Evolutionary conservation across 2,888 invertebrate species (phyloP), one percentile per base, ranked within the genome.

Genomic region (Metellina segmentata): DNA sequence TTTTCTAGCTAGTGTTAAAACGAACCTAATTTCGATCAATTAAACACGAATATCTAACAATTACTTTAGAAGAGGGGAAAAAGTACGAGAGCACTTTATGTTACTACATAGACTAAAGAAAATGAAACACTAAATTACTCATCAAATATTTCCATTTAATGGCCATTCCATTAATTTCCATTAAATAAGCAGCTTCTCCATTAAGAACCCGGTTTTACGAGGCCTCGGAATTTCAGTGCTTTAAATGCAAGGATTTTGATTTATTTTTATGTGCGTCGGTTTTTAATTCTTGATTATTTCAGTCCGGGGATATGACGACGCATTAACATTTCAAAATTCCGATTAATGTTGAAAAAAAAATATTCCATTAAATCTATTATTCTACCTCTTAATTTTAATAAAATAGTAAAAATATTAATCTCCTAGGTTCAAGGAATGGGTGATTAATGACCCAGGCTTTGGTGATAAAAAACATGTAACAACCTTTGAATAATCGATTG

Each of bases 371-470:
- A 81, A 81, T 81, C 81, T 81, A 81, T 81, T 81, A 81, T 61
- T 69, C 34, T 16, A 69, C 48, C 34, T 69, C 71, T 51, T 82
- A 82, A 71, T 71, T 82, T 71, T 71, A 71, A 82, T 82, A 71
- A 71, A 81, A 82, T 82, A 82, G 71, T 82, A 82, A 81, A 81
- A 82, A 82, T 82, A 71, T 34, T 82, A 82, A 82, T 82, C 51
- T 82, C 71, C 69, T 61, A 81, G 81, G 34, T 34, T 16, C 49
- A 70, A 69, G 7, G 48, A 6, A 11, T 11, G 19, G 70, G 34
- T 82, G 82, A 82, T 82, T 82, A 82, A 82, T 82, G 82, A 70
- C 19, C 19, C 48, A 71, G n/a, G 71, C 7, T 70, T 71, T n/a
- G 7, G 69, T 71, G 70, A 71, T 34, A 34, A 82, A 82, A 81